phyloP scores from a whole-genome alignment of 2,113 vertebrate species.

The Phalacrocorax carbo region DNA sequence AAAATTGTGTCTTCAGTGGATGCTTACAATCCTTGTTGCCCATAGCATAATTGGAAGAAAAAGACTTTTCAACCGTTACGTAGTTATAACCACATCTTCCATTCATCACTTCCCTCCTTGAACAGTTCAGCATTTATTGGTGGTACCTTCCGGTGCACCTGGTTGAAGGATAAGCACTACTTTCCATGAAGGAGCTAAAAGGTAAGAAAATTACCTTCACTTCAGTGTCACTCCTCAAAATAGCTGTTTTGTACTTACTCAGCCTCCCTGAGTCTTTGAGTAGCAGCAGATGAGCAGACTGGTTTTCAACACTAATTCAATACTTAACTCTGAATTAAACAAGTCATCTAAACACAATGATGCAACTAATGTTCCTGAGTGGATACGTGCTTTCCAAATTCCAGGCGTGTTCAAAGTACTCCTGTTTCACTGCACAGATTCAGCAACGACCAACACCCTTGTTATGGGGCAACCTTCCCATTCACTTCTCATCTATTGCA shows the following conservation, averaged over 20 bases:
- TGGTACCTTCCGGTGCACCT: background rate
- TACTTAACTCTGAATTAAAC: conserved; percentile 43
- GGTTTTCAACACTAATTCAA: conserved; percentile 38
- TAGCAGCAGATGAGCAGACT: conserved; percentile 15
- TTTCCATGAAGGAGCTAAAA: background rate
- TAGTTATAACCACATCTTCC: background rate
- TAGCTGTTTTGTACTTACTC: background rate
- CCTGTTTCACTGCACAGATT: background rate
- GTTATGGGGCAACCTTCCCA: background rate
- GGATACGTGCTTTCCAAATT: background rate
- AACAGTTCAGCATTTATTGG: background rate
- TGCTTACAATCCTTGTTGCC: conserved; percentile 2
- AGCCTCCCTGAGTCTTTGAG: background rate
- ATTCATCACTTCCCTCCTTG: background rate
- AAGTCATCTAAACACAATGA: conserved; percentile 31
- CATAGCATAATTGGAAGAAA: background rate
- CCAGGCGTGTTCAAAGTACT: background rate
- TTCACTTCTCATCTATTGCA: background rate
- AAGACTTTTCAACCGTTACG: background rate
- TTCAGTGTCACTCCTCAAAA: background rate
- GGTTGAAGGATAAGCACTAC: conserved; percentile 3
- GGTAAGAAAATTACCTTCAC: background rate
- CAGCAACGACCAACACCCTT: background rate
- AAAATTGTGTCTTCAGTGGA: conserved; percentile 40
- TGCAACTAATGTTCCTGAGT: conserved; percentile 15